Conservation (phyloP, 2,888 invertebrate genomes). For the Saturnia pavonia region DNA sequence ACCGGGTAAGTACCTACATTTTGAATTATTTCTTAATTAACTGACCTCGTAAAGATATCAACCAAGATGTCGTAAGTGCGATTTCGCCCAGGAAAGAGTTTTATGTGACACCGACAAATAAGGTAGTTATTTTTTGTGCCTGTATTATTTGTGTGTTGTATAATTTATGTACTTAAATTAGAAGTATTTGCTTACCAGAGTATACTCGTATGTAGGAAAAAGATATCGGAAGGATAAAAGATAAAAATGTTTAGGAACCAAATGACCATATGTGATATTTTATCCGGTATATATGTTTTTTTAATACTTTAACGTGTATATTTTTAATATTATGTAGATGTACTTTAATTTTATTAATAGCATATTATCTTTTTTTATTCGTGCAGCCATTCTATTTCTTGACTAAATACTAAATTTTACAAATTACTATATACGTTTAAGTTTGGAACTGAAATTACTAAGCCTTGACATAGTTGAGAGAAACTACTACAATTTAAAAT, state of each 20-base stretch:
- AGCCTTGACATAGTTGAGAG: not conserved
- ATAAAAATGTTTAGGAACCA: too few species aligned
- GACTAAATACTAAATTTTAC: not conserved
- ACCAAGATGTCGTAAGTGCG: not conserved
- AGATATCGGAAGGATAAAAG: too few species aligned
- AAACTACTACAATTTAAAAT: not conserved
- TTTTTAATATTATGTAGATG: too few species aligned
- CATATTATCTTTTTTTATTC: too few species aligned
- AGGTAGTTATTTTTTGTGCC: not conserved
- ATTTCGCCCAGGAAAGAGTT: not conserved
- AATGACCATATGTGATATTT: too few species aligned
- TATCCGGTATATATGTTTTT: too few species aligned
- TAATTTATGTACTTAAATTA: not conserved
- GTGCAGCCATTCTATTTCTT: too few species aligned
- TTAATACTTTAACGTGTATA: too few species aligned
- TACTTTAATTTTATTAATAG: too few species aligned
- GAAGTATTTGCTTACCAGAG: not conserved
- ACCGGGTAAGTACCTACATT: constrained; percentile 70
- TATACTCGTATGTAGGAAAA: too few species aligned
- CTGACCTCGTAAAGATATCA: not conserved
- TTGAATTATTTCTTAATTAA: not conserved
- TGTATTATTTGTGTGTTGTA: not conserved
- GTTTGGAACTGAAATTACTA: not conserved
- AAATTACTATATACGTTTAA: not conserved
- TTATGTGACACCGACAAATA: not conserved